Percentiles rank a stretch among this genome's conserved stretches.
Conservation (phyloP, 2,888 invertebrate genomes). For the Drosophila neutralis region DNA sequence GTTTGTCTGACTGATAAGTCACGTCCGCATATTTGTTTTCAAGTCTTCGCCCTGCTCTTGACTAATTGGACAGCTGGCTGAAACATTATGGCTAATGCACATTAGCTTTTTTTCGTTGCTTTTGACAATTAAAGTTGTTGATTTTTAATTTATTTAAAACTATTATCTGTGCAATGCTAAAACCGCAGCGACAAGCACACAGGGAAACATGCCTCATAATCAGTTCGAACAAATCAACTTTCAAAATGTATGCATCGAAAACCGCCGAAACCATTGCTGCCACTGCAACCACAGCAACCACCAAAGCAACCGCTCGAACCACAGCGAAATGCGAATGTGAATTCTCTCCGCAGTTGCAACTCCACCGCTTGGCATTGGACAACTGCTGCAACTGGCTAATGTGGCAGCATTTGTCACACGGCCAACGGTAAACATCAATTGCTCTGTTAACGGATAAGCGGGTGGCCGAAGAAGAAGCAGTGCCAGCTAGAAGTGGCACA, state of each 20-base stretch:
- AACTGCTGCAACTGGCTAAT: slow-evolving; percentile 43
- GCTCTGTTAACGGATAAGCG: neutral
- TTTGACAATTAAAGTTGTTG: slow-evolving; percentile 62
- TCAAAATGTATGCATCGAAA: slow-evolving; percentile 52
- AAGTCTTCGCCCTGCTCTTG: slow-evolving; percentile 3
- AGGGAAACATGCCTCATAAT: slow-evolving; percentile 60
- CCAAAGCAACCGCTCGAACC: slow-evolving; percentile 48
- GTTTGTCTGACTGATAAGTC: slow-evolving; percentile 62
- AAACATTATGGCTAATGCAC: slow-evolving; percentile 23
- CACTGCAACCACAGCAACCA: slow-evolving; percentile 48
- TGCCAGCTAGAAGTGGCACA: neutral
- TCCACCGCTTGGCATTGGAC: slow-evolving; percentile 6
- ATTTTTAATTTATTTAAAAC: slow-evolving; percentile 70
- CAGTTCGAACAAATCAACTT: slow-evolving; percentile 77
- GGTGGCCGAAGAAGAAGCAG: neutral
- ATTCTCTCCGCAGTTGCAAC: neutral
- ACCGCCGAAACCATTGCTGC: slow-evolving; percentile 45
- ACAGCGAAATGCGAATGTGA: slow-evolving; percentile 29
- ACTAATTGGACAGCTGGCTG: slow-evolving; percentile 40
- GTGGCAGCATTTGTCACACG: slow-evolving; percentile 62
- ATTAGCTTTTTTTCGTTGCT: slow-evolving; percentile 30
- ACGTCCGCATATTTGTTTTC: slow-evolving; percentile 54
- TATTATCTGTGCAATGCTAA: slow-evolving; percentile 54
- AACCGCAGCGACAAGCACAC: slow-evolving; percentile 61
- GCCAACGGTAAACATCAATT: slow-evolving; percentile 5